phyloP scores from a whole-genome alignment of 2,888 invertebrate genomes.

The Drosophila austrosaltans region DNA sequence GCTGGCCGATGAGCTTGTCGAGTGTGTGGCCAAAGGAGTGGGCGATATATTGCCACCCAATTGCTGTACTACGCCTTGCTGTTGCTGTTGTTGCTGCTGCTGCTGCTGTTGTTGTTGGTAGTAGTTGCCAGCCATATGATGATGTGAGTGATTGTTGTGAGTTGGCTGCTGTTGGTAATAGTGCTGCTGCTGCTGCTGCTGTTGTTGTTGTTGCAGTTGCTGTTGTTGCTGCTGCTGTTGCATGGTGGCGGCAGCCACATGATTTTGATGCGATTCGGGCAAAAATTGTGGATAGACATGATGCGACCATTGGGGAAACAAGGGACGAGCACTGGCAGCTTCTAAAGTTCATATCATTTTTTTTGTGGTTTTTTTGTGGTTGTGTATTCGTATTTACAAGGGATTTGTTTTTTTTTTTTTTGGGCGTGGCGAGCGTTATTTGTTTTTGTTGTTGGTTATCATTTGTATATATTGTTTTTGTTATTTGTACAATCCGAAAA shows the following conservation, averaged over 20 bases:
- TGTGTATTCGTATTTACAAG: constrained; percentile 21
- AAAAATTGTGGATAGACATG: constrained; percentile 97
- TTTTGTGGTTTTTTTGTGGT: constrained; percentile 13
- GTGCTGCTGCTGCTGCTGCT: constrained; percentile 83
- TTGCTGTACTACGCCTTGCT: constrained; percentile 56
- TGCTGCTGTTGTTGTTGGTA: constrained; percentile 63
- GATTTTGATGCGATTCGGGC: constrained; percentile 93
- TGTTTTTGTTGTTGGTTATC: constrained; percentile 15
- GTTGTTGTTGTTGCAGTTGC: constrained; percentile 72
- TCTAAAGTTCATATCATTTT: constrained; percentile 62
- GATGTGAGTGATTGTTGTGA: constrained; percentile 66
- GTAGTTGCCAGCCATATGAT: constrained; percentile 65
- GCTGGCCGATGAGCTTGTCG: constrained; percentile 81
- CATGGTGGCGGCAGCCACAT: constrained; percentile 84
- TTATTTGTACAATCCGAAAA: constrained; percentile 82
- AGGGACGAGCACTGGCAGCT: constrained; percentile 86
- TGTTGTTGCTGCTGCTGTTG: constrained; percentile 82
- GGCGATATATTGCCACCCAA: constrained; percentile 76
- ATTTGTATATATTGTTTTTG: constrained; percentile 29
- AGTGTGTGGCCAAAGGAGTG: constrained; percentile 77
- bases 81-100: constrained; percentile 64
- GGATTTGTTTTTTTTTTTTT: constrained; percentile 24
- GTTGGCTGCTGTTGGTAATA: constrained; percentile 62
- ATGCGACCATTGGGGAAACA: constrained; percentile 97
- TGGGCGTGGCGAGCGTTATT: constrained; percentile 35